Base-by-base conservation (phyloP, 37 sponge, comb jelly and placozoan species). In the Diacarnus erythraeanus region DNA sequence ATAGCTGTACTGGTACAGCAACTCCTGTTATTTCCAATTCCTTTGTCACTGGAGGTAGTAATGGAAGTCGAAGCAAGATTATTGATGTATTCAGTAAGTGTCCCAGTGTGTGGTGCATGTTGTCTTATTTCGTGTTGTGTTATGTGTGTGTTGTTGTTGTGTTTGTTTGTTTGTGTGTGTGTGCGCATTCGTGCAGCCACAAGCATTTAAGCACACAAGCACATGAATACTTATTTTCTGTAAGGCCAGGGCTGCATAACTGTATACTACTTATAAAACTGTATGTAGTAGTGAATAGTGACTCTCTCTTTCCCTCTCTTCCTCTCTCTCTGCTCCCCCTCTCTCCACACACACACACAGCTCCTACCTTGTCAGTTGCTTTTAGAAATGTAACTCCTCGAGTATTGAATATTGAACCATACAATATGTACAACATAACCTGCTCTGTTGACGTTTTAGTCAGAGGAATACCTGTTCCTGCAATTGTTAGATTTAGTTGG, bases 351-450 rank as follows among this genome's bases (percentile, higher is more conserved):
- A n/a, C n/a, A n/a, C n/a, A n/a, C n/a, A n/a, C n/a, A 42, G 47
- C 22, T 42, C 64, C 78, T 3, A 60, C 44, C 17, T 3, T 41
- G 41, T 29, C 30, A 1, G n/a, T 64, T 12, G 23, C 8, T 60
- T 12, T 60, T 18, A 61, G 17, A 57, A 1, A n/a, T 51, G 26
- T 29, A 23, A 1, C 43, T 25, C 22, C 72, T 63, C 39, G 78
- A 23, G 0, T 77, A 8, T 34, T 64, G 29, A 44, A 77, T n/a
- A 67, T 67, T 21, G 22, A 68, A 68, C 79, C 79, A 26, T 68
- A 43, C 57, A 79, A 79, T 38, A 21, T 36, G 38, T 34, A 56
- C 69, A 20, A 56, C 40, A 34, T 79, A 54, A 68, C 69, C 38
- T 79, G 79, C 69, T 47, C 38, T 3, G 79, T 57, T 1, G 22